phyloP scores from a whole-genome alignment of 2,797 vertebrate genomes.

The Periparus ater region DNA sequence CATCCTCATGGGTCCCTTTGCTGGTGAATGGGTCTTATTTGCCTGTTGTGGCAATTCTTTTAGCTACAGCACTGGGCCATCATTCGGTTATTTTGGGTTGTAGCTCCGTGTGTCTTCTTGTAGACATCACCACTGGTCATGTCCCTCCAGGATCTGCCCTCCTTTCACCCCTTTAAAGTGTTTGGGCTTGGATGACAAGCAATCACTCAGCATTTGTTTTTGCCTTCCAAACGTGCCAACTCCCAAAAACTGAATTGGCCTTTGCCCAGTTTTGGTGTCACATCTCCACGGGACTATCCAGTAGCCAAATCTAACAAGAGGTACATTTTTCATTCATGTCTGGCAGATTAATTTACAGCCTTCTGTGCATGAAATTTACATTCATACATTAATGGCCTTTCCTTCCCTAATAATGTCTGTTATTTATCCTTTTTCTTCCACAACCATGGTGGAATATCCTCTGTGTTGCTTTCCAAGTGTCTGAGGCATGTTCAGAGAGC shows the following conservation, averaged over 20 bases:
- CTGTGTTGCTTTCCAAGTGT: background rate
- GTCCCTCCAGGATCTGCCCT: background rate
- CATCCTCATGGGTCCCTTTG: background rate
- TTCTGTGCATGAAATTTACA: background rate
- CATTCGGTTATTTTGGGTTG: background rate
- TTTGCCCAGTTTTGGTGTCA: background rate
- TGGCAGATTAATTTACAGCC: background rate
- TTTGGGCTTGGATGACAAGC: background rate
- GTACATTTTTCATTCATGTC: background rate
- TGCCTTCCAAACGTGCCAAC: background rate
- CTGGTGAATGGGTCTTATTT: background rate
- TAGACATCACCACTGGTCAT: background rate
- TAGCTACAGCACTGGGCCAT: background rate
- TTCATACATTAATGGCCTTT: background rate
- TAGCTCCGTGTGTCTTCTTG: background rate
- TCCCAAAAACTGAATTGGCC: background rate
- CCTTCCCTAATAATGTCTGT: background rate
- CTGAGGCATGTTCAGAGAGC: background rate
- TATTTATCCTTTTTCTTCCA: background rate
- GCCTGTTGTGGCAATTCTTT: background rate
- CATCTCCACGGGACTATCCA: background rate
- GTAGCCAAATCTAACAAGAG: background rate
- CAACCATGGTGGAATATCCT: background rate
- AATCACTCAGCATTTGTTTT: background rate
- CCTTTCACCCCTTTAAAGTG: background rate